Evolutionary conservation across 2,888 invertebrate genomes (phyloP), one percentile per base, ranked within the genome.

Genomic region (Drosophila buzzatii): DNA sequence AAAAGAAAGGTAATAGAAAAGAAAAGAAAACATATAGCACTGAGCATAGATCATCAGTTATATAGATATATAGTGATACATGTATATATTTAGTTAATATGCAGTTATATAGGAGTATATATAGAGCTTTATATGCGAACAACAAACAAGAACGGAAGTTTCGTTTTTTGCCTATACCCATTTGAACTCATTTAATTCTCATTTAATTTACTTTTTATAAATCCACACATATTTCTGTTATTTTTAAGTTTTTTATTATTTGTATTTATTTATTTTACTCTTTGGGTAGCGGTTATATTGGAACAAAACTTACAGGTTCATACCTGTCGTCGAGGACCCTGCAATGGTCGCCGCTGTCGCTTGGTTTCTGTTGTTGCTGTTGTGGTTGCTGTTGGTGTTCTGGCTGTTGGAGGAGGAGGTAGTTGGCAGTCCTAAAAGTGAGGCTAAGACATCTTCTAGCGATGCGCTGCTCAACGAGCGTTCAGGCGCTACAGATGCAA

Each of bases 401-500:
- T 79, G 70, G 74, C 73, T 82, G 75, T 85, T 83, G 79, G 89
- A 81, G 82, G 82, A 78, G 75, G 81, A 82, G 75, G 82, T 84
- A 79, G 96, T 95, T 91, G 97, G 96, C 92, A 97, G 95, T 92
- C 98, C 97, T 93, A 98, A 95, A 85, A 98, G 95, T 80, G 98
- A 97, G 94, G 98, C 97, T 94, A 98, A 95, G 81, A 98, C 98
- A 94, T 98, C 98, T 94, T 98, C 98, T 92, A 98, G 94, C 81
- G 98, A 98, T 71, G 97, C 97, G 85, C 97, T 97, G 91, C 96
- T 96, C 91, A 96, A 96, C 79, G 96, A 96, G 92, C 95, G 94
- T 90, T 95, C 94, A 89, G 94, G 94, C 91, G 91, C 92, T 82
- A 74, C 73, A 73, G 45, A 63, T 57, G 58, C 39, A 72, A 62